These are phyloP conservation scores for Melanocharis versteri DNA, from an alignment of 2,113 vertebrate genomes.

Conservation along the genomic window DNA sequence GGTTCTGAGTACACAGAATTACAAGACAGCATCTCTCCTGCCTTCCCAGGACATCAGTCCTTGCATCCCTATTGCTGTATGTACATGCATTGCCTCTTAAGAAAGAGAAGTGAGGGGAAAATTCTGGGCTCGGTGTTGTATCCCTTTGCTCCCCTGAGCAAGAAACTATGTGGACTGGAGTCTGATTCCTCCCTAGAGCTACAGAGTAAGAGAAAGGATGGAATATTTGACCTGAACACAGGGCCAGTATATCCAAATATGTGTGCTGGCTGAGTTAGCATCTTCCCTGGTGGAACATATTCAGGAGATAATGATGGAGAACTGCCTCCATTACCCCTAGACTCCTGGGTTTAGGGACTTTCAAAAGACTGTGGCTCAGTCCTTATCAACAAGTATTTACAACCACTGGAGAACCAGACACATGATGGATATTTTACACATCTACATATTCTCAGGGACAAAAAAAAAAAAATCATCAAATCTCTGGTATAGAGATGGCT, in stretches of 20 bases:
- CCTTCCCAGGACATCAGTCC: background rate
- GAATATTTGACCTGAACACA: background rate
- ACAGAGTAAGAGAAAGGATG: background rate
- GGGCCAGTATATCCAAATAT: background rate
- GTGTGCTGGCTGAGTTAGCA: background rate
- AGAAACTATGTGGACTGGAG: background rate
- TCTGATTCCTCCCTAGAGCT: background rate
- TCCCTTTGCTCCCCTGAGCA: background rate
- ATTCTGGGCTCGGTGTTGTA: background rate
- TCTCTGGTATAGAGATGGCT: background rate
- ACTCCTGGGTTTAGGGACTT: background rate
- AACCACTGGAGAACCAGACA: background rate
- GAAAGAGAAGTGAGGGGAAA: background rate
- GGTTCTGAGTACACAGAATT: background rate
- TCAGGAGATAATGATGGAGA: background rate
- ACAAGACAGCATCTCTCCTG: background rate
- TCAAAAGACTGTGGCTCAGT: background rate
- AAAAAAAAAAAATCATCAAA: background rate
- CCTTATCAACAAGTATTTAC: background rate
- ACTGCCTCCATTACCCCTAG: background rate
- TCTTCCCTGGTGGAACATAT: background rate
- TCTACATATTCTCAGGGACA: fast-evolving
- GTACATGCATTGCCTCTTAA: background rate
- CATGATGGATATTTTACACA: background rate
- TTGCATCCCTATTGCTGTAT: background rate